Percentiles rank a stretch among this genome's conserved stretches.
Conservation (phyloP, 2,113 vertebrate genomes). For the Sphaerodactylus townsendi region DNA sequence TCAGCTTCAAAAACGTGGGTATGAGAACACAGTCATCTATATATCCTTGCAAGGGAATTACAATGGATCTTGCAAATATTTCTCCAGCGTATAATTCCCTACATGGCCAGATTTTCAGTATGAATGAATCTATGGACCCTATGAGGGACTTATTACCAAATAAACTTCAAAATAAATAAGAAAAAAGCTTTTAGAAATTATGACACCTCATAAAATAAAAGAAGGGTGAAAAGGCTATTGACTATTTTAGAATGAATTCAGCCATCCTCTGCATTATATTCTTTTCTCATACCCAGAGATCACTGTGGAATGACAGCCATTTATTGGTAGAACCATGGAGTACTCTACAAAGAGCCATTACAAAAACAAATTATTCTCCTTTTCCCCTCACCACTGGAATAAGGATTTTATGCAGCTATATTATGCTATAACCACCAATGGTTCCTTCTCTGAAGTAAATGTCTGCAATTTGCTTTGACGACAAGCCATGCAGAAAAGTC, state of each 20-base stretch:
- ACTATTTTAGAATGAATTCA: slow-evolving; percentile 60
- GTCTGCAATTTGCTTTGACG: slow-evolving; percentile 52
- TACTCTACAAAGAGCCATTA: slow-evolving; percentile 72
- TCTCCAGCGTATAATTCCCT: slow-evolving; percentile 74
- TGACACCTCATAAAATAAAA: slow-evolving; percentile 69
- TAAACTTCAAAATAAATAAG: slow-evolving; percentile 50
- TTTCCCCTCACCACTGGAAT: slow-evolving; percentile 64
- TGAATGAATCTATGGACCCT: slow-evolving; percentile 67
- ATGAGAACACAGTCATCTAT: slow-evolving; percentile 59
- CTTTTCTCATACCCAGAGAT: slow-evolving; percentile 59
- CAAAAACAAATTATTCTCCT: slow-evolving; percentile 74
- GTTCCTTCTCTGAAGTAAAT: slow-evolving; percentile 32
- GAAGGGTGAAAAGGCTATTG: slow-evolving; percentile 46
- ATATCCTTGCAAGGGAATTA: slow-evolving; percentile 58
- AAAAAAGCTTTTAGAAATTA: slow-evolving; percentile 66
- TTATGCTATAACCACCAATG: slow-evolving; percentile 56
- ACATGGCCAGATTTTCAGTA: slow-evolving; percentile 73
- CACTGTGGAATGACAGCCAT: slow-evolving; percentile 70
- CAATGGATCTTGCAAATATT: slow-evolving; percentile 74
- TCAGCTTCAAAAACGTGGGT: slow-evolving; percentile 27
- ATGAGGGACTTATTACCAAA: slow-evolving; percentile 55
- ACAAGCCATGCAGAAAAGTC: slow-evolving; percentile 52
- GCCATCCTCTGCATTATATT: slow-evolving; percentile 51
- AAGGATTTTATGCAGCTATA: slow-evolving; percentile 60
- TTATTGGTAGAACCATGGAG: slow-evolving; percentile 64